A percentile compares a stretch with the other conserved stretches of the same genome.
Conservation (phyloP, 2,888 invertebrate genomes). For the Matsumyia berberina region DNA sequence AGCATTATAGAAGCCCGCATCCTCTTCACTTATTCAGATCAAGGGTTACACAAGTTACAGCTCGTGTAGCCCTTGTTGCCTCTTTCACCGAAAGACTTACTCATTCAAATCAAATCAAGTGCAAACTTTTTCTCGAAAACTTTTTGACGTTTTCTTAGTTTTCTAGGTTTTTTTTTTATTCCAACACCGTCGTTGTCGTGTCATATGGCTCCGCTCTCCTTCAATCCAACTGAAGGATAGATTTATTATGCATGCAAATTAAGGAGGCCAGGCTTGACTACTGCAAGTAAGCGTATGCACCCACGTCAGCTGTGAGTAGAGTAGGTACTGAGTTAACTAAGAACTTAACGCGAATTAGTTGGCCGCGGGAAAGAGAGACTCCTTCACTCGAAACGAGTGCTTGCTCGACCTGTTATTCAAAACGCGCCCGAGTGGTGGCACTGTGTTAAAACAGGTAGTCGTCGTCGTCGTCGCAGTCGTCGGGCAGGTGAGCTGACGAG, state of each 20-base stretch:
- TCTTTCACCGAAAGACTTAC: slow-evolving; percentile 68
- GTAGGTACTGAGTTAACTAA: slow-evolving; percentile 73
- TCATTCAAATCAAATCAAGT: slow-evolving; percentile 74
- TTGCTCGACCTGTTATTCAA: slow-evolving; percentile 69
- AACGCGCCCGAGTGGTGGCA: slow-evolving; percentile 41
- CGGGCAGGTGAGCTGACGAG: background rate
- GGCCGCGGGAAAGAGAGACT: slow-evolving; percentile 41
- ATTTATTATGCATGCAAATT: slow-evolving; percentile 76
- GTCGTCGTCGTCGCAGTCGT: background rate
- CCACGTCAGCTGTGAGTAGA: slow-evolving; percentile 60
- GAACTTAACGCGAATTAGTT: slow-evolving; percentile 74
- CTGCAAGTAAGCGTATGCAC: slow-evolving; percentile 73
- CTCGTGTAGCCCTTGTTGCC: slow-evolving; percentile 64
- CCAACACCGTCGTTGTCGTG: slow-evolving; percentile 34
- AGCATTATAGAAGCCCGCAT: slow-evolving; percentile 26
- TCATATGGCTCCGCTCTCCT: slow-evolving; percentile 60
- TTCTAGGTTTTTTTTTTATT: slow-evolving; percentile 17
- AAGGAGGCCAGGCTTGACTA: slow-evolving; percentile 76
- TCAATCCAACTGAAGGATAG: slow-evolving; percentile 72
- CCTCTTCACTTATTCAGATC: slow-evolving; percentile 62
- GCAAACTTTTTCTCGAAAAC: slow-evolving; percentile 68
- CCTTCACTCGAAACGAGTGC: slow-evolving; percentile 58
- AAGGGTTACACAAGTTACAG: slow-evolving; percentile 66
- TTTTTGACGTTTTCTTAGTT: slow-evolving; percentile 45
- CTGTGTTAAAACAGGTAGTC: slow-evolving; percentile 59